Percentiles rank a stretch among this genome's conserved stretches.
phyloP scores from a whole-genome alignment of 2,113 vertebrate species.

The Microtus pennsylvanicus region DNA sequence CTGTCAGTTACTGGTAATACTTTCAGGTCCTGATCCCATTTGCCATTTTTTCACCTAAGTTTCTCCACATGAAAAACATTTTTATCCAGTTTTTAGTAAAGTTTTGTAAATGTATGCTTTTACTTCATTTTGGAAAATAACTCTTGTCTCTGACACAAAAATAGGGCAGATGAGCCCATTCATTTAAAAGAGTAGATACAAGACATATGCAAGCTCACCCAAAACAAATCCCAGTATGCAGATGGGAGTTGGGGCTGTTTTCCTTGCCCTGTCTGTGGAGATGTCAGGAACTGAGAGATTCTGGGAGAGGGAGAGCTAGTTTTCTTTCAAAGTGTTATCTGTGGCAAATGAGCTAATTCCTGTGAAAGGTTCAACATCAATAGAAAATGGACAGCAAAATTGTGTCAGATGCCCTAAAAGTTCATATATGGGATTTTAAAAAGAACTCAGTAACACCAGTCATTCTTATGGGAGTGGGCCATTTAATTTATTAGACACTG shows the following conservation, averaged over 20 bases:
- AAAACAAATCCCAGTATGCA: neutral
- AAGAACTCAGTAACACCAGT: neutral
- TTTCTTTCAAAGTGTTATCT: neutral
- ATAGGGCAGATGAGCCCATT: neutral
- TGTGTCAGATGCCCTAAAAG: neutral
- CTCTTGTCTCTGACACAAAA: neutral
- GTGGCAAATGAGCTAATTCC: neutral
- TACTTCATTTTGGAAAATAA: neutral
- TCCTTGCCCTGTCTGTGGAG: too few relatives aligned
- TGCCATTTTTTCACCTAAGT: neutral
- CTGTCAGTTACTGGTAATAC: neutral
- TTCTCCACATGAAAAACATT: neutral
- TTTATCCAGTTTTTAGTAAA: neutral
- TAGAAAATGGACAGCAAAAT: too few relatives aligned
- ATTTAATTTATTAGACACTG: neutral
- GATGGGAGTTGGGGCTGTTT: too few relatives aligned
- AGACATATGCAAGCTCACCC: rapidly evolving
- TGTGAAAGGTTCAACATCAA: neutral
- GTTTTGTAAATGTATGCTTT: neutral
- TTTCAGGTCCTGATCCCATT: neutral
- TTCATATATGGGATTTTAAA: neutral
- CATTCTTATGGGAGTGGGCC: neutral
- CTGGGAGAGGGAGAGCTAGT: neutral
- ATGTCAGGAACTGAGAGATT: neutral
- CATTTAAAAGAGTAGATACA: neutral